Percentiles rank a stretch among this genome's conserved stretches.
Evolutionary conservation across 2,113 vertebrate species (phyloP).

Genomic region (Cyphomyrus plagiostoma): DNA sequence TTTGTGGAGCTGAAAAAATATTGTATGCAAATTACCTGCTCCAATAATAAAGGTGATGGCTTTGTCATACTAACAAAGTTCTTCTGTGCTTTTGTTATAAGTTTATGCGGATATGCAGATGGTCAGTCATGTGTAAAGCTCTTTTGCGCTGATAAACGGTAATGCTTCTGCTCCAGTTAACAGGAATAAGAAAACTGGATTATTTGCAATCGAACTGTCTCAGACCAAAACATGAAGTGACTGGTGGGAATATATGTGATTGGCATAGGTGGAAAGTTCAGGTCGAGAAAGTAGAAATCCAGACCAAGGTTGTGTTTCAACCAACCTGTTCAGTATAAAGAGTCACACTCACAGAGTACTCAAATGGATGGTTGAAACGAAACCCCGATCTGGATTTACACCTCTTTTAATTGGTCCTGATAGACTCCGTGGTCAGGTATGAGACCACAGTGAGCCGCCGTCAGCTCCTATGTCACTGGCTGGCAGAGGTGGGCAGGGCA

Average conservation of each 20-base stretch:
- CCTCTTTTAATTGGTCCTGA: background rate
- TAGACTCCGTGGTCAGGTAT: background rate
- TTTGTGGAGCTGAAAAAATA: background rate
- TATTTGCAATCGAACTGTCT: background rate
- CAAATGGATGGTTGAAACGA: background rate
- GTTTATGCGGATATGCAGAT: background rate
- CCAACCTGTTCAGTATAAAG: background rate
- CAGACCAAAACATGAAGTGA: background rate
- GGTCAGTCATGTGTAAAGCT: conserved; percentile 16
- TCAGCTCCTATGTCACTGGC: background rate
- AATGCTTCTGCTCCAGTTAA: conserved; percentile 25
- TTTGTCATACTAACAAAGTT: conserved; percentile 7
- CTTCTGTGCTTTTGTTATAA: conserved; percentile 7
- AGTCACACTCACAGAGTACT: background rate
- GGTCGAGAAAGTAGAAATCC: background rate
- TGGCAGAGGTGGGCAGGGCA: background rate
- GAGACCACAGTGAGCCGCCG: background rate
- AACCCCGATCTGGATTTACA: background rate
- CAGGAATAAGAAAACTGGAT: conserved; percentile 8
- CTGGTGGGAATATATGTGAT: background rate
- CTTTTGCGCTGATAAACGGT: conserved; percentile 7
- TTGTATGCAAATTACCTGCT: background rate
- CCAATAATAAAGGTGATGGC: background rate
- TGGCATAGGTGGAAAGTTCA: background rate
- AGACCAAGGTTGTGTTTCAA: background rate